Evolutionary conservation across 2,797 vertebrate genomes (phyloP), one percentile per base, ranked within the genome.

Genomic region (Lithobates pipiens): DNA sequence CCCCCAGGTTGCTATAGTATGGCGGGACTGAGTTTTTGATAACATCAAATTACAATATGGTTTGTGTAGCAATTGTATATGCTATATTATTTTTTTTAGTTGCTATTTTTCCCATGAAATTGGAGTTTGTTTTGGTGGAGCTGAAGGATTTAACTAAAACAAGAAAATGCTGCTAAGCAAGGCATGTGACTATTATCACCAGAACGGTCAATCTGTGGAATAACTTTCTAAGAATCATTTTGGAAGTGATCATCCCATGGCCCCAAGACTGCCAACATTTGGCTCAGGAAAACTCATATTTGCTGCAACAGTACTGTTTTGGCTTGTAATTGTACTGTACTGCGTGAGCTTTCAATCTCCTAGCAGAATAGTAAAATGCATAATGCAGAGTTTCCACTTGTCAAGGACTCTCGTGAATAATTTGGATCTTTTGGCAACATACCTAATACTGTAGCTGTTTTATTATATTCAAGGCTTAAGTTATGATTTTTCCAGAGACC

Each of bases 401-500:
- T 80, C 27, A 50, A 32, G 32, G 68, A 72, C 68, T 50, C 46
- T 34, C 0, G 5, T 79, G 16, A 71, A 70, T 36, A 57, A 57
- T 25, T 18, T 54, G 32, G 23, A 36, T 71, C 21, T 21, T 80
- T 39, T 73, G 16, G 69, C 61, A 73, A 63, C 34, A 74, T 29
- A 63, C 39, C 16, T 82, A 73, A 39, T 21, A 29, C 25, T 61
- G 54, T 61, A 61, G 27, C 25, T 27, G 32, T 73, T 73, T 61
- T 82, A 25, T 63, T 42, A 44, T 23, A 82, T 10, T 4, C 72
- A 32, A 61, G 21, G 21, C 54, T 74, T 27, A 16, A 67, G 50
- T 61, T 42, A 61, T 82, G 34, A 44, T 82, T 82, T 82, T 63
- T 82, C 50, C 80, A 82, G 80, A 82, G 80, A 34, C 39, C 25